Evolutionary conservation across 2,113 vertebrate species (phyloP).

Genomic region (Sclerurus mexicanus): DNA sequence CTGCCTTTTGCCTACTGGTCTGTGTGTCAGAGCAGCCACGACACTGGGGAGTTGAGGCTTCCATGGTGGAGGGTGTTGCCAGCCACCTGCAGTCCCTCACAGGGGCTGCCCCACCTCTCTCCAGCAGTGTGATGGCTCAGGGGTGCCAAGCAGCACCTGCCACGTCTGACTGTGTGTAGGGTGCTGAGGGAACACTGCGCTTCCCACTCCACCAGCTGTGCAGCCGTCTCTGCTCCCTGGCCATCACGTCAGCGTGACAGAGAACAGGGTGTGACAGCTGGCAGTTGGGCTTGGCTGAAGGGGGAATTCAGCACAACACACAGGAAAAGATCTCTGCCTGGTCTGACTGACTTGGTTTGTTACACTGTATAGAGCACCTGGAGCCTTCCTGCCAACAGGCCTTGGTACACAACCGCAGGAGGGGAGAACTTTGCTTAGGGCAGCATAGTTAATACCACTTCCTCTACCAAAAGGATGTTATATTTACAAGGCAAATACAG

Average conservation of each 20-base stretch:
- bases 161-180: rapidly evolving
- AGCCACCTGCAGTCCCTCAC: not conserved
- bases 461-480: not conserved
- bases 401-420: rapidly evolving
- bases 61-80: not conserved
- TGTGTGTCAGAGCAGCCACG: not conserved
- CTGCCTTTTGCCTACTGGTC: rapidly evolving
- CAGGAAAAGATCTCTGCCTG: not conserved
- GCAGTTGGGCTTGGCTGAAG: not conserved
- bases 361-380: not conserved
- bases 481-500: not conserved
- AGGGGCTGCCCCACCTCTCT: not conserved
- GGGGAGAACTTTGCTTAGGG: not conserved
- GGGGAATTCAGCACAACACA: not conserved
- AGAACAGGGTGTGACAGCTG: not conserved
- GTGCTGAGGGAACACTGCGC: not conserved
- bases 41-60: rapidly evolving
- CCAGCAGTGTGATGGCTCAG: not conserved
- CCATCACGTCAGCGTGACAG: rapidly evolving
- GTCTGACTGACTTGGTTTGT: not conserved
- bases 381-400: not conserved
- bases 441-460: not conserved
- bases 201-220: not conserved
- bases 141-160: not conserved
- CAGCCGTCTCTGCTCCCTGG: rapidly evolving